These are phyloP conservation scores for Entelurus aequoreus DNA, from an alignment of 2,113 vertebrate genomes.

Conservation along the genomic window DNA sequence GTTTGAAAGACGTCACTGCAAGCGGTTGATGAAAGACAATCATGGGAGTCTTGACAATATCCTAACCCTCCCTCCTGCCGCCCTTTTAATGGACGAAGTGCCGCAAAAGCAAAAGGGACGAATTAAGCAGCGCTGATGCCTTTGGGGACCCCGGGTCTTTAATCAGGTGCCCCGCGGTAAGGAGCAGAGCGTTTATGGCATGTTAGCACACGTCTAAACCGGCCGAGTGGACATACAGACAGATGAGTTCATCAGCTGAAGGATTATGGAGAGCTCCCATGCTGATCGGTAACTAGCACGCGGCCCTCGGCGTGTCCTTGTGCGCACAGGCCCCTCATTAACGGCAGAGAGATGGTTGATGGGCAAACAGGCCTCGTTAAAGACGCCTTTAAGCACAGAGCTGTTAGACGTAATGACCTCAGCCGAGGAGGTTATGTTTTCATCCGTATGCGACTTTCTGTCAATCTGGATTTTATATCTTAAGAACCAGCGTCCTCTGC, in stretches of 20 bases:
- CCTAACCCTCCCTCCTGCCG: slow-evolving; percentile 62
- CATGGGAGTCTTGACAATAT: slow-evolving; percentile 14
- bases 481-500: too few species aligned
- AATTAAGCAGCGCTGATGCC: slow-evolving; percentile 83
- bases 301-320: slow-evolving; percentile 68
- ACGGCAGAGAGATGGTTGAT: slow-evolving; percentile 40
- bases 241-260: slow-evolving; percentile 92
- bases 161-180: slow-evolving; percentile 85
- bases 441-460: not conserved
- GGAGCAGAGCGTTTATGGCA: slow-evolving; percentile 95
- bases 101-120: slow-evolving; percentile 78
- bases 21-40: slow-evolving; percentile 52
- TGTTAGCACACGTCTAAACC: slow-evolving; percentile 88
- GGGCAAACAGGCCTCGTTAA: slow-evolving; percentile 32
- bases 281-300: slow-evolving; percentile 82
- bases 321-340: slow-evolving; percentile 61
- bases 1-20: slow-evolving; percentile 48
- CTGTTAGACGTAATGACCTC: not conserved
- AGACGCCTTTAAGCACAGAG: slow-evolving; percentile 36
- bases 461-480: not conserved
- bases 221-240: slow-evolving; percentile 88
- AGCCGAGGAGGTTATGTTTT: not conserved
- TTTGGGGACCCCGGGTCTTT: slow-evolving; percentile 78
- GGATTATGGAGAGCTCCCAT: slow-evolving; percentile 87
- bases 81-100: slow-evolving; percentile 79